These are phyloP conservation scores for Drosophila hamatofila DNA, from an alignment of 2,888 invertebrate species.

Conservation along the genomic window DNA sequence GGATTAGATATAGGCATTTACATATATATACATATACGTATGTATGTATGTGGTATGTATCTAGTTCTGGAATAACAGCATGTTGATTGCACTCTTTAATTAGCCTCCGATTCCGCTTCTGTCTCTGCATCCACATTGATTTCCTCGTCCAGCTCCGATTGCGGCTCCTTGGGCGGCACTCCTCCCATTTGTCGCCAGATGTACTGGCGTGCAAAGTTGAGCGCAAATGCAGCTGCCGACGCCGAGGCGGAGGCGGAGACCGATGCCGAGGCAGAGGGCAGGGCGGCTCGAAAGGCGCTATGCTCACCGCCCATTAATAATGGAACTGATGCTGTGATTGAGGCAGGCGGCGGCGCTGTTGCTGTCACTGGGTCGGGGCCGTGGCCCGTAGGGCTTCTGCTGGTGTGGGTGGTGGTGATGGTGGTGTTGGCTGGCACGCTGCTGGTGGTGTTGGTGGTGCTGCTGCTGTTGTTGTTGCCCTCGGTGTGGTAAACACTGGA, in stretches of 20 bases:
- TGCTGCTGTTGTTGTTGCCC: slow-evolving; percentile 4
- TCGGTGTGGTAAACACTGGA: slow-evolving; percentile 38
- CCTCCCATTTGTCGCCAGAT: slow-evolving; percentile 67
- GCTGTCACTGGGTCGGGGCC: slow-evolving; percentile 57
- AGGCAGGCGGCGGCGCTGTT: slow-evolving; percentile 85
- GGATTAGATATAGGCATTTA: slow-evolving; percentile 4
- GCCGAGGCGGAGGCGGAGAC: slow-evolving; percentile 85
- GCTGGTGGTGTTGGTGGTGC: slow-evolving; percentile 22
- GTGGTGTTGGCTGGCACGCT: slow-evolving; percentile 14
- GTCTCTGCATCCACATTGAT: slow-evolving; percentile 91
- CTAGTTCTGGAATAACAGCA: slow-evolving; percentile 17
- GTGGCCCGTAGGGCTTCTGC: slow-evolving; percentile 42
- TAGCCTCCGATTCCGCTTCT: slow-evolving; percentile 81
- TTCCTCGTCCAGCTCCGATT: slow-evolving; percentile 87
- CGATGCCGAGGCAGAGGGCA: slow-evolving; percentile 68
- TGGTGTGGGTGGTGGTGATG: slow-evolving; percentile 40
- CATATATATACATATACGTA: neutral
- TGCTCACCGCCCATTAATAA: slow-evolving; percentile 94
- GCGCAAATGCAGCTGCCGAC: slow-evolving; percentile 87
- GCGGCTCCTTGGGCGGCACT: slow-evolving; percentile 33
- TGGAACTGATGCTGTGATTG: slow-evolving; percentile 86
- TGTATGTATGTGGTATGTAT: slow-evolving; percentile 4
- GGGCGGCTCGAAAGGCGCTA: slow-evolving; percentile 93
- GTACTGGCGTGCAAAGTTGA: slow-evolving; percentile 83
- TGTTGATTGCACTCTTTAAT: slow-evolving; percentile 43